Conservation (phyloP, 2,113 vertebrate genomes). For the Paraplagusia blochii region DNA sequence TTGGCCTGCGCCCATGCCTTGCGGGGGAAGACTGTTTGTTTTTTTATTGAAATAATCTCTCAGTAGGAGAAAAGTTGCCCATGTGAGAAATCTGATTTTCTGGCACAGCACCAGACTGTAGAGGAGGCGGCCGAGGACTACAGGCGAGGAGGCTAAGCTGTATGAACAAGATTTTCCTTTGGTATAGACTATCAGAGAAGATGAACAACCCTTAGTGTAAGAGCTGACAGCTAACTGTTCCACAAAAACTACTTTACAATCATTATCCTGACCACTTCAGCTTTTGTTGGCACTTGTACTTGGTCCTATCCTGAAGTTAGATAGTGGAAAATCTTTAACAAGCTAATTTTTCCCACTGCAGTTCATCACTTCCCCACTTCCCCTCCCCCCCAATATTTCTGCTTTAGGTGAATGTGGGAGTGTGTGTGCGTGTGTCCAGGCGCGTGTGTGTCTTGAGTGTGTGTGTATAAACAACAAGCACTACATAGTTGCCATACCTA, state of each 20-base stretch:
- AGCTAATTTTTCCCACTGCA: slow-evolving; percentile 47
- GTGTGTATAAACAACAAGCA: slow-evolving; percentile 65
- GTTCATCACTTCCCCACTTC: slow-evolving; percentile 9
- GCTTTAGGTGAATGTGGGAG: slow-evolving; percentile 16
- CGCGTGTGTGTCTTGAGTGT: slow-evolving; percentile 41
- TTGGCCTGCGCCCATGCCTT: slow-evolving; percentile 66
- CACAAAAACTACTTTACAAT: slow-evolving; percentile 57
- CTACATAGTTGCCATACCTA: slow-evolving; percentile 66
- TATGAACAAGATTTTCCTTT: slow-evolving; percentile 46
- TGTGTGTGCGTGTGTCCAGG: slow-evolving; percentile 24
- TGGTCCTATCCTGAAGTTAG: slow-evolving; percentile 35
- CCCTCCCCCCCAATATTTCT: slow-evolving; percentile 13
- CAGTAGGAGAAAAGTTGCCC: slow-evolving; percentile 68
- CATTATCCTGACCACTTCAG: slow-evolving; percentile 56
- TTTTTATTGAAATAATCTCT: slow-evolving; percentile 76
- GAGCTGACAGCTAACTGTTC: slow-evolving; percentile 56
- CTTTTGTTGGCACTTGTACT: slow-evolving; percentile 45
- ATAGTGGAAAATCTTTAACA: slow-evolving; percentile 51
- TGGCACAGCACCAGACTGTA: slow-evolving; percentile 64
- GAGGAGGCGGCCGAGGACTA: slow-evolving; percentile 49
- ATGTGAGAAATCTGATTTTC: slow-evolving; percentile 76
- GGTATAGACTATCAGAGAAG: slow-evolving; percentile 49
- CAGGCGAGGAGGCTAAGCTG: slow-evolving; percentile 34
- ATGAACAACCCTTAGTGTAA: slow-evolving; percentile 38
- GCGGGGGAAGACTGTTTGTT: slow-evolving; percentile 72